Base-by-base conservation (phyloP, 2,113 vertebrate species). In the Chloropsis cyanopogon region DNA sequence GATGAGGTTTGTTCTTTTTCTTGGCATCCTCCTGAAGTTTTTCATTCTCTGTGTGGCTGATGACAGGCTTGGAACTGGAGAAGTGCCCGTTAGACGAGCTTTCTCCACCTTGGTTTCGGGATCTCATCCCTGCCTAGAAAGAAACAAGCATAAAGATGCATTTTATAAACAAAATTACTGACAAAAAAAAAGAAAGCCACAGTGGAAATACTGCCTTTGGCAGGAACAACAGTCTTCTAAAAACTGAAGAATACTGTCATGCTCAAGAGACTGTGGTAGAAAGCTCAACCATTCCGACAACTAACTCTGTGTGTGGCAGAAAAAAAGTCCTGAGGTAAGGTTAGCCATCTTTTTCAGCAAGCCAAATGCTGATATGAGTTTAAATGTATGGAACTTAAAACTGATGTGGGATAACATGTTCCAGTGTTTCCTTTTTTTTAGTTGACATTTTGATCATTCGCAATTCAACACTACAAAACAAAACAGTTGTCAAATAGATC, bases 91-190 rank as follows among this genome's bases (percentile, higher is more conserved):
- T 97, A 53, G 98, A 98, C 64, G 98, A 98, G 96, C 97, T 98
- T 94, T 99, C 98, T 94, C 97, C 97, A 42, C 97, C 97, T 97
- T 98, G 98, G 95, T 96, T 99, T 97, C 99, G 98, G 64, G 99
- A 99, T 95, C 99, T 98, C 99, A 99, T 99, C 88, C 97, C 98
- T 96, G 98, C 97, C 98, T 99, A 97, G 50, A 96, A 85, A 88
- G 95, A 94, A 82, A 73, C 24, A 93, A 79, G 68, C 76, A 88
- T 75, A 37, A 85, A 79, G 10, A 72, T 37, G 24, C 41, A 70
- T 85, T 93, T 93, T 75, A 87, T 84, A 84, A 81, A 83, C 68
- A 68, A 69, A 86, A 80, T 57, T 84, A 46, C 35, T 90, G 47
- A 37, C 10, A 11, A 54, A 61, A 60, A 61, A 60, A 72, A 64